Base-by-base conservation (phyloP, 2,888 invertebrate species). In the Rhimphoctona megacephalus region DNA sequence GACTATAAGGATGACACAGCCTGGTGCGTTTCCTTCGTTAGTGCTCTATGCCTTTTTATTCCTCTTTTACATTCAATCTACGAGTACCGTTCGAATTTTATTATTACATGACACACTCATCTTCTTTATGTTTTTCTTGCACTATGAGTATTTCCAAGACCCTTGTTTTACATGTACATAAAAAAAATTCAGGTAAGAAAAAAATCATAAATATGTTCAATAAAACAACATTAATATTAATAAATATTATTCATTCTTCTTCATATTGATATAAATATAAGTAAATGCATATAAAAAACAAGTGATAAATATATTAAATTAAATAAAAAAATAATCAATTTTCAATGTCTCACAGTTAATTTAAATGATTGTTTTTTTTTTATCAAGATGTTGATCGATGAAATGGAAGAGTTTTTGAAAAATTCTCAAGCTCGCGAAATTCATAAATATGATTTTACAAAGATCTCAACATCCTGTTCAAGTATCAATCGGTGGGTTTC, bases 131-230 rank as follows among this genome's bases (percentile, higher is more conserved):
- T 8, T 89, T 87, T 7, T 89, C 91, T 4, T 39, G 88, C 2
- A 46, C 64, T 11, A 90, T 66, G 49, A 61, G 91, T 86, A 86
- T 90, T 4, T 54, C 90, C 2, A 78, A 90, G 4, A 91, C 91
- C 36, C 84, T 92, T n/a, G 54, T 89, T 19, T 90, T 89, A 30
- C 88, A 86, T 57, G 54, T 89, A 0, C 73, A 88, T 39, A 33
- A 85, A 74, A 33, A 85, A 85, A 33, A 87, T 91, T 57, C 89
- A 91, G 90, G 92, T 92, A 88, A 54, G 22, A n/a, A 54, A 22
- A n/a, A 54, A 54, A 2, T 2, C 4, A 25, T 43, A 25, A 46
- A 33, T 4, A 33, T 33, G 33, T 14, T 43, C 14, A 43, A 11
- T 43, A 11, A 43, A 43, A 43, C 5, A 5, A 5, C 33, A 33